These are phyloP conservation scores for Notamacropus eugenii DNA, from an alignment of 2,797 vertebrate genomes.

Conservation along the genomic window DNA sequence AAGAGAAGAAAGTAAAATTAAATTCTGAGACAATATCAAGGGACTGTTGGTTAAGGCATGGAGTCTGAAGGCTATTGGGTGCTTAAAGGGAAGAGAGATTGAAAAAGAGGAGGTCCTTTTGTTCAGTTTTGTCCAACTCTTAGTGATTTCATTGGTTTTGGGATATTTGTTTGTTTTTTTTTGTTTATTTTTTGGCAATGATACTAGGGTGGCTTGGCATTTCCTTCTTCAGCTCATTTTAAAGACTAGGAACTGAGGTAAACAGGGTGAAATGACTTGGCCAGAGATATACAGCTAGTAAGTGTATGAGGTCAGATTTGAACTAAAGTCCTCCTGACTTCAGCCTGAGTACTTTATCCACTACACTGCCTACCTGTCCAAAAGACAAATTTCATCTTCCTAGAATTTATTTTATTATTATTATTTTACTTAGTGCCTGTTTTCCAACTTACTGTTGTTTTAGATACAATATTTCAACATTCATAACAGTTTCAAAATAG, in stretches of 20 bases:
- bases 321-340: not conserved
- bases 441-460: not conserved
- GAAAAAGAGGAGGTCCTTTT: not conserved
- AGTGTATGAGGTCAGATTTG: not conserved
- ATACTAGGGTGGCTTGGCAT: not conserved
- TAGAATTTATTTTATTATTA: not conserved
- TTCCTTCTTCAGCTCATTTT: not conserved
- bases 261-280: not conserved
- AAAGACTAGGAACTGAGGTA: not conserved
- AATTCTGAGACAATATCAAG: not conserved
- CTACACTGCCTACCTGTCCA: not conserved
- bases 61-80: not conserved
- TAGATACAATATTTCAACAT: not conserved
- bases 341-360: not conserved
- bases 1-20: not conserved
- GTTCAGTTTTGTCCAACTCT: not conserved
- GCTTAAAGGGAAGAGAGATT: not conserved
- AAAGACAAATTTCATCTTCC: not conserved
- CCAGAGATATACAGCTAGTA: no score
- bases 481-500: conserved; percentile 61
- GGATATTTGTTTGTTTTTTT: not conserved
- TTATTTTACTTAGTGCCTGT: not conserved
- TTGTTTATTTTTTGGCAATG: not conserved
- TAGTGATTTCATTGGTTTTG: not conserved
- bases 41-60: not conserved